Evolutionary conservation across 2,888 invertebrate species (phyloP), one percentile per base, ranked within the genome.

Genomic region (Torymus tubicola): DNA sequence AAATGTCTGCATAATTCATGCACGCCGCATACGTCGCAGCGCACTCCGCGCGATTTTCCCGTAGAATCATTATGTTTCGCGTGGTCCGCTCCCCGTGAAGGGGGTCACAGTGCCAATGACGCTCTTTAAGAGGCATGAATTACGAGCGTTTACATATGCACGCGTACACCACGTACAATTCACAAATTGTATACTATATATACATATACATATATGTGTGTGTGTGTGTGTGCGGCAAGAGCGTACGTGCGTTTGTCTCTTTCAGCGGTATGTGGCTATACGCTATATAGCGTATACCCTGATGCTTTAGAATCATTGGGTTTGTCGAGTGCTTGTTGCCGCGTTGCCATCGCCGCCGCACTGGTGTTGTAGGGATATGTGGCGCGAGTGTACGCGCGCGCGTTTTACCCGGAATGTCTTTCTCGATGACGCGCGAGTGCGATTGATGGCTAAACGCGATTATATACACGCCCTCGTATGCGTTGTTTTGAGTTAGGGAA

Each of bases 1-100:
- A 57, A 64, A 81, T 67, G 74, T 61, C 67, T 61, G 78, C 82
- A 78, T 82, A 82, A 82, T 84, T 83, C 84, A 82, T 83, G 78
- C 81, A 70, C 74, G 58, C 50, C 76, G 63, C 42, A 42, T 42
- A 8, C 42, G 42, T 42, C 42, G 42, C 31, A 4, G 8, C 5
- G 8, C 8, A 8, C 42, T 42, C 53, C 61, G 21, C 63, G 77
- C 68, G 64, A 55, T 67, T 73, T 72, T 63, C 61, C 73, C 75
- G 78, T 60, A 78, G 81, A 84, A 84, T 83, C 82, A 73, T 81
- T 79, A 67, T 52, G 61, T 70, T 53, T 57, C 24, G 14, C 13
- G 2, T 21, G 14, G 5, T 42, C 65, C 8, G 42, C 12, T 13
- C 24, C 52, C 3, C 2, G 31, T 50, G 18, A 50, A 21, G 65